Evolutionary conservation across 2,113 vertebrate species (phyloP).

Genomic region (Zeus faber): DNA sequence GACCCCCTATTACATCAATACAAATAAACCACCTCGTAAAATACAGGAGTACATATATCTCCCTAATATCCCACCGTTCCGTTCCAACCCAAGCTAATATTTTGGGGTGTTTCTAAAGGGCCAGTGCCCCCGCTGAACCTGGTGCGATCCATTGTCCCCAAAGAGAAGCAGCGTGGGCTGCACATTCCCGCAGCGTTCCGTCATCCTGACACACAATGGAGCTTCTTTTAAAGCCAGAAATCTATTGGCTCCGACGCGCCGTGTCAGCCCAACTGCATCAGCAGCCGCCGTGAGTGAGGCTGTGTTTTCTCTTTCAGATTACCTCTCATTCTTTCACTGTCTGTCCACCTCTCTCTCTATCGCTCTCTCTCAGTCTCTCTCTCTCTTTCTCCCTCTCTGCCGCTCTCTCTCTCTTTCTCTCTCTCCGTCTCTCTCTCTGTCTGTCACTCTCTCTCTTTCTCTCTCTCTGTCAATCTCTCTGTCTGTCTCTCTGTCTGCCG

Average conservation of each 20-base stretch:
- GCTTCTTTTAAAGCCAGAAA: conserved; percentile 64
- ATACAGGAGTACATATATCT: too few species aligned
- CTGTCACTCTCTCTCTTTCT: background rate
- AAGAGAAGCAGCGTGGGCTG: conserved; percentile 45
- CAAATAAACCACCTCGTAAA: too few species aligned
- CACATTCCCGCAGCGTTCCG: conserved; percentile 68
- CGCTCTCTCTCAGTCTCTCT: too few species aligned
- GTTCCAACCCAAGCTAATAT: background rate
- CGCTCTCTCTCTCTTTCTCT: too few species aligned
- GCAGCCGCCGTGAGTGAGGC: conserved; percentile 29
- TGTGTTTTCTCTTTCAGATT: background rate
- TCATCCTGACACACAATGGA: conserved; percentile 64
- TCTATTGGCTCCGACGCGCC: conserved; percentile 62
- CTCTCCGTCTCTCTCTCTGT: background rate
- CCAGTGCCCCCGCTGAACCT: conserved; percentile 42
- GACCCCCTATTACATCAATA: too few species aligned
- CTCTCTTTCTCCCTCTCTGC: too few species aligned
- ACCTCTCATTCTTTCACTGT: too few species aligned
- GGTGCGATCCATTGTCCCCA: conserved; percentile 46
- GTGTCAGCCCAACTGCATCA: conserved; percentile 67
- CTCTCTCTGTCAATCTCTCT: too few species aligned
- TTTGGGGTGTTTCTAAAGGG: background rate
- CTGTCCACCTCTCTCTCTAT: too few species aligned
- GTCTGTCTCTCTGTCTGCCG: conserved; percentile 15
- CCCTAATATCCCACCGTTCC: too few species aligned